Evolutionary conservation across 2,888 invertebrate species (phyloP).

Genomic region (Icerya purchasi): DNA sequence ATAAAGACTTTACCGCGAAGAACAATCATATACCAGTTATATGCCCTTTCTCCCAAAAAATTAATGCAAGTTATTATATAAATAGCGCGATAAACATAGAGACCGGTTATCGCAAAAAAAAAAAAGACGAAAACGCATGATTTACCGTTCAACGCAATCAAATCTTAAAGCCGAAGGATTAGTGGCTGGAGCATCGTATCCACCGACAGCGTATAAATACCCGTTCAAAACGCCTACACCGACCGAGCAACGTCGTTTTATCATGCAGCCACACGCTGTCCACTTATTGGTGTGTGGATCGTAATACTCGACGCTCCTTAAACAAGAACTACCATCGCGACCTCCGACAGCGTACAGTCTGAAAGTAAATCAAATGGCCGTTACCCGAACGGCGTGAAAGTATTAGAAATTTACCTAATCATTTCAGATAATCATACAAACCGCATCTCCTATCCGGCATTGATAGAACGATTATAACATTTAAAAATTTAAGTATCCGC

Average conservation of each 20-base stretch:
- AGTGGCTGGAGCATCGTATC: constrained; percentile 80
- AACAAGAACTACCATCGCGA: constrained; percentile 72
- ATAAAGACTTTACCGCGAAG: too few species aligned
- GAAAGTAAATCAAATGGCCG: not conserved
- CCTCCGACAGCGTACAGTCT: constrained; percentile 82
- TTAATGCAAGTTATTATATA: too few species aligned
- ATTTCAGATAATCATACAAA: too few species aligned
- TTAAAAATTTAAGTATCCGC: too few species aligned
- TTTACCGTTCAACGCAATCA: constrained; percentile 67
- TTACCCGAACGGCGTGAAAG: not conserved
- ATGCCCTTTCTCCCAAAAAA: too few species aligned
- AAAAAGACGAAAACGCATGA: too few species aligned
- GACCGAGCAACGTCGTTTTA: constrained; percentile 64
- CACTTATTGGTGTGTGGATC: constrained; percentile 55
- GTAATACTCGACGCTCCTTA: constrained; percentile 68
- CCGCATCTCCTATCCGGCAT: too few species aligned
- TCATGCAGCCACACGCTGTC: constrained; percentile 73
- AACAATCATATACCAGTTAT: too few species aligned
- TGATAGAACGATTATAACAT: too few species aligned
- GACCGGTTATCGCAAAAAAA: too few species aligned
- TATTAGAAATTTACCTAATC: too few species aligned
- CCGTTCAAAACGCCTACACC: constrained; percentile 76
- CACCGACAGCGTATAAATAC: constrained; percentile 75
- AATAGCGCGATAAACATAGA: too few species aligned
- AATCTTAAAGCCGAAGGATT: constrained; percentile 62